These are phyloP conservation scores for Tipula unca DNA, from an alignment of 2,888 invertebrate genomes.

Conservation along the genomic window DNA sequence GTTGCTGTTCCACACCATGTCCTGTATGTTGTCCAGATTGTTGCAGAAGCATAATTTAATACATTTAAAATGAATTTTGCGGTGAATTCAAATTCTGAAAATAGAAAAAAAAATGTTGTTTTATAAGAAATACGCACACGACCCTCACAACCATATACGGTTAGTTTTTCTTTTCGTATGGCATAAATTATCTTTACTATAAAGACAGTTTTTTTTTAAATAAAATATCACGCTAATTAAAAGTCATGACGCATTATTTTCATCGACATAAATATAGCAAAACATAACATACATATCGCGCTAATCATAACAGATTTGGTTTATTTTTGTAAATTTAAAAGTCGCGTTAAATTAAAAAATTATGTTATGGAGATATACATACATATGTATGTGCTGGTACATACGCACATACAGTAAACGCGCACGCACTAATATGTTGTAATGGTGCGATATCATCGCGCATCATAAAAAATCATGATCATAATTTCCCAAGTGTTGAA, in stretches of 20 bases:
- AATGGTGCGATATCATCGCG: neutral
- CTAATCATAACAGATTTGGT: neutral
- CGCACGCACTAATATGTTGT: neutral
- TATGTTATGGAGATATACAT: no score
- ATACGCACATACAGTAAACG: no score
- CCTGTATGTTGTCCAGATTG: slow-evolving; percentile 3
- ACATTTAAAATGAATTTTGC: neutral
- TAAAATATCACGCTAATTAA: neutral
- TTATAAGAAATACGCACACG: neutral
- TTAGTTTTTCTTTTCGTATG: no score
- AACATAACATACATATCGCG: no score
- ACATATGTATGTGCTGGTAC: neutral
- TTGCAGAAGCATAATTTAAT: slow-evolving; percentile 16
- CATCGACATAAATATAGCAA: neutral
- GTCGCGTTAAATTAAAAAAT: neutral
- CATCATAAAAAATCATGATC: neutral
- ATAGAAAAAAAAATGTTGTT: neutral
- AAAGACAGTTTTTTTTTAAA: neutral
- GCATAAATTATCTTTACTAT: neutral
- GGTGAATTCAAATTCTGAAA: neutral
- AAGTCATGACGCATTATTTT: neutral
- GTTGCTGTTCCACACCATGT: slow-evolving; percentile 9
- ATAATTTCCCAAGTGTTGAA: neutral
- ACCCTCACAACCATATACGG: neutral
- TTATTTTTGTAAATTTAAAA: neutral